Conservation (phyloP, 2,113 vertebrate species). For the Pseudopipra pipra region DNA sequence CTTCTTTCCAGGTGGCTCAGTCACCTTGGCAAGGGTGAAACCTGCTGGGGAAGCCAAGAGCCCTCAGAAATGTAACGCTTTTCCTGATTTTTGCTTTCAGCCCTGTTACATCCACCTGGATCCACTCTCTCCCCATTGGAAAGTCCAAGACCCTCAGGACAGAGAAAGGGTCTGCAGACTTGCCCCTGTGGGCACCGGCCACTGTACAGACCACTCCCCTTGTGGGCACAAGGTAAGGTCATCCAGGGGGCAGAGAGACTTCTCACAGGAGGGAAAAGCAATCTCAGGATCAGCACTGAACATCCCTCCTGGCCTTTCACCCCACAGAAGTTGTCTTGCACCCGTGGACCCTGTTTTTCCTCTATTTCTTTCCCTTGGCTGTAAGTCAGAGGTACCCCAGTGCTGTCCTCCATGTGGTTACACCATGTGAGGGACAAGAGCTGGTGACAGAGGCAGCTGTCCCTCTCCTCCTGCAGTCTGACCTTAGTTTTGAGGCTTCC, state of each 20-base stretch:
- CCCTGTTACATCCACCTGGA: background rate
- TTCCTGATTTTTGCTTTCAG: background rate
- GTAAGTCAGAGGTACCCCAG: background rate
- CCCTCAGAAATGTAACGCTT: background rate
- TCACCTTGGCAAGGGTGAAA: background rate
- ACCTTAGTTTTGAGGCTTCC: background rate
- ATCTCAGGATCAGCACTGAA: background rate
- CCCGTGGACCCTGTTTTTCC: background rate
- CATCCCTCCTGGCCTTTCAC: background rate
- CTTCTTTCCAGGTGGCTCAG: background rate
- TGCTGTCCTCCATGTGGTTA: background rate
- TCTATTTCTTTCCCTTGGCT: background rate
- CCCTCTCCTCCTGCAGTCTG: background rate
- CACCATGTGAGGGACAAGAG: background rate
- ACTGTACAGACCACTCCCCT: fast-evolving
- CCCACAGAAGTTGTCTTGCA: background rate
- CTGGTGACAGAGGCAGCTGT: background rate
- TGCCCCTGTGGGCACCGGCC: fast-evolving
- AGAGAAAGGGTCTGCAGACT: background rate
- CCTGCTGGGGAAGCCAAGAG: background rate
- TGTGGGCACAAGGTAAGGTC: background rate
- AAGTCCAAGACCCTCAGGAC: background rate
- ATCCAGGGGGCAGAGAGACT: background rate
- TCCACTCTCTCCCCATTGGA: fast-evolving
- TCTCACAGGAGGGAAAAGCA: fast-evolving